Conservation (phyloP, 37 sponge, comb jelly and placozoan species). For the Hormiphora californensis region DNA sequence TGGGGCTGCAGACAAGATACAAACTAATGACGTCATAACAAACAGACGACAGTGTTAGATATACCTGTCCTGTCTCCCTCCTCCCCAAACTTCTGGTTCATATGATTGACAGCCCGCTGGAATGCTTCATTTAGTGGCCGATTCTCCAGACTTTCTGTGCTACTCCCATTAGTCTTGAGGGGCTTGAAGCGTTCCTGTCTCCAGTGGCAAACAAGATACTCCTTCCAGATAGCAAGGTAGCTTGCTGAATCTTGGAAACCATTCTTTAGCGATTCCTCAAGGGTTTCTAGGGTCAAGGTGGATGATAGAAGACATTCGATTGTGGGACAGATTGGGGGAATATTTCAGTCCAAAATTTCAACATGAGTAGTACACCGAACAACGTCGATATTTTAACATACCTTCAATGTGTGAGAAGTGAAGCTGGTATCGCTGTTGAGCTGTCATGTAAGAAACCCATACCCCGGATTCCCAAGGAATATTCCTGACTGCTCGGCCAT, state of each 20-base stretch:
- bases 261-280: slow-evolving; percentile 32
- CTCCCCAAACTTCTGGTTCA: slow-evolving; percentile 47
- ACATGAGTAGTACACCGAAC: too few relatives aligned
- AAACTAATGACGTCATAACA: not conserved
- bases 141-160: not conserved
- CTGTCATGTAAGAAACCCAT: not conserved
- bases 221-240: not conserved
- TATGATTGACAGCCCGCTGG: not conserved
- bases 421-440: slow-evolving; percentile 12
- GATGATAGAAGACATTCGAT: too few relatives aligned
- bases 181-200: slow-evolving; percentile 49
- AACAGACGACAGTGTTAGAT: not conserved
- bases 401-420: slow-evolving; percentile 46
- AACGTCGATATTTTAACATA: not conserved
- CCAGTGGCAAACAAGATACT: slow-evolving; percentile 31
- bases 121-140: slow-evolving; percentile 15
- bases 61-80: slow-evolving; percentile 21
- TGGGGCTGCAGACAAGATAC: too few relatives aligned
- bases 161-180: slow-evolving; percentile 15
- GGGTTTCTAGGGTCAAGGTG: slow-evolving; percentile 13
- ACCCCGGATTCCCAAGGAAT: not conserved
- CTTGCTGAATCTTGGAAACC: slow-evolving; percentile 6
- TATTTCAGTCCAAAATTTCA: not conserved
- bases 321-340: too few relatives aligned
- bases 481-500: not conserved